Percentiles rank a stretch among this genome's conserved stretches.
Conservation (phyloP, 2,113 vertebrate species). For the Ranitomeya variabilis region DNA sequence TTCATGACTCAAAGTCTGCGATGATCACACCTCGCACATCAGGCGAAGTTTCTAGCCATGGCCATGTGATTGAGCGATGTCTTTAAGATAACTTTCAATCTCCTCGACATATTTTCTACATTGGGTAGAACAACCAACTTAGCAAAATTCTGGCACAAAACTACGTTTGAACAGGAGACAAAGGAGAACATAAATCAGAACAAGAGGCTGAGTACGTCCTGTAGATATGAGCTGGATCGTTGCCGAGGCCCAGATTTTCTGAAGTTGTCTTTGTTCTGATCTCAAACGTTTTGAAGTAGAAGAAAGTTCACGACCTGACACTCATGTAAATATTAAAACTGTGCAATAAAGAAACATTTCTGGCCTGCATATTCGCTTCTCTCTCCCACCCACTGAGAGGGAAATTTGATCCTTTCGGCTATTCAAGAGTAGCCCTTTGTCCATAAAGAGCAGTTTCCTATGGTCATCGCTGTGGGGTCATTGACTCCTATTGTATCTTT, state of each 20-base stretch:
- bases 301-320: slow-evolving; percentile 62
- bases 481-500: too few species aligned
- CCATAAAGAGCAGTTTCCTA: too few species aligned
- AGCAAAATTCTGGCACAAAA: slow-evolving; percentile 59
- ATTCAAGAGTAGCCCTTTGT: too few species aligned
- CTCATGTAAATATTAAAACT: slow-evolving; percentile 58
- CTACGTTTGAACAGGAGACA: slow-evolving; percentile 54
- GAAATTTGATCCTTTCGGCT: too few species aligned
- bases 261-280: slow-evolving; percentile 61
- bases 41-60: too few species aligned
- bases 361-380: not conserved
- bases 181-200: slow-evolving; percentile 56
- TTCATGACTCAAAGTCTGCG: too few species aligned
- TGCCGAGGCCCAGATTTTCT: slow-evolving; percentile 49
- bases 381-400: too few species aligned
- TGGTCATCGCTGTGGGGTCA: too few species aligned
- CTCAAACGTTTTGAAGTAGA: slow-evolving; percentile 49
- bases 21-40: too few species aligned
- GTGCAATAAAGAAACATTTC: slow-evolving; percentile 58
- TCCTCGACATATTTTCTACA: not conserved
- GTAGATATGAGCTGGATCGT: slow-evolving; percentile 41
- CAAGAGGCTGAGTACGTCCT: slow-evolving; percentile 60
- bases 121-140: slow-evolving; percentile 34
- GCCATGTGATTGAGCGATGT: not conserved
- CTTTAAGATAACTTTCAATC: not conserved